These are phyloP conservation scores for Heliconius sara DNA, from an alignment of 2,888 invertebrate genomes.

Conservation along the genomic window DNA sequence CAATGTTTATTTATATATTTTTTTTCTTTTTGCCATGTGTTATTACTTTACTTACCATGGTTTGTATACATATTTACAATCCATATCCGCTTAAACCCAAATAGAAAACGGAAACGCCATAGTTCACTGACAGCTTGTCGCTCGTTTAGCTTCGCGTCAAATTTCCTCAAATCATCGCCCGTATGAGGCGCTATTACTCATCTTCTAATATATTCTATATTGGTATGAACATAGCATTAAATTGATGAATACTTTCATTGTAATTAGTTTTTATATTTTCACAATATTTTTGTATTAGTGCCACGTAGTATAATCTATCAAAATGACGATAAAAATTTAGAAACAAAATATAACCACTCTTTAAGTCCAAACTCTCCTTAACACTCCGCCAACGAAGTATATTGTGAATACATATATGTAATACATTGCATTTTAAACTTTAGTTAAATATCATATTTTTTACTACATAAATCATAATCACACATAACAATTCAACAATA, in stretches of 20 bases:
- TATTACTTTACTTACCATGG: neutral
- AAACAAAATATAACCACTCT: no score
- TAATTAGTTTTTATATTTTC: no score
- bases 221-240: neutral
- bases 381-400: no score
- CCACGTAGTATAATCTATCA: no score
- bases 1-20: neutral
- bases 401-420: no score
- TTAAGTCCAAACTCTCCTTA: no score
- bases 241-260: no score
- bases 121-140: constrained; percentile 34
- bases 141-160: constrained; percentile 35
- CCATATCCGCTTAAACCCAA: constrained; percentile 40
- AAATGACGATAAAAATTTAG: no score
- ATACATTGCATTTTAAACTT: no score
- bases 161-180: constrained; percentile 34
- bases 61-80: constrained; percentile 38
- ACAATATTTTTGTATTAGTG: no score
- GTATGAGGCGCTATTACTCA: constrained; percentile 25
- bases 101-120: constrained; percentile 42
- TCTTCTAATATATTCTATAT: constrained; percentile 6
- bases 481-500: constrained; percentile 19
- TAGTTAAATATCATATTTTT: no score
- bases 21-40: constrained; percentile 9
- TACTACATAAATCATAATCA: neutral